Evolutionary conservation across 1,140 invertebrate genomes (phyloP).

Genomic region (Cheumatopsyche charites): DNA sequence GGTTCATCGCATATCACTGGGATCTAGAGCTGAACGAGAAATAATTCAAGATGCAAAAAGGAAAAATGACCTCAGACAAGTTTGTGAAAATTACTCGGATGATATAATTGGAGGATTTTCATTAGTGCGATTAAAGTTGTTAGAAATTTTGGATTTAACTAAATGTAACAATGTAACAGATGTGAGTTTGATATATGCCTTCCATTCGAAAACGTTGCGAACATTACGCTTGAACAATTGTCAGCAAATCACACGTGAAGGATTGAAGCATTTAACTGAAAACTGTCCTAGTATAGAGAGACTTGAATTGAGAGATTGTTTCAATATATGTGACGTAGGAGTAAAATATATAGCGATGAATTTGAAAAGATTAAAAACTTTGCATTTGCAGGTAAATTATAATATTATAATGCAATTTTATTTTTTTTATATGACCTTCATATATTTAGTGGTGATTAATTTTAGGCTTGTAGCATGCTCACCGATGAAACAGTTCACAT

Average conservation of each 20-base stretch:
- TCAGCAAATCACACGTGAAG: conserved; percentile 70
- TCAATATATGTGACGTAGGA: conserved; percentile 70
- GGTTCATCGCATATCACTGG: conserved; percentile 62
- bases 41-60: conserved; percentile 69
- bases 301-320: conserved; percentile 69
- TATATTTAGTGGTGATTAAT: background rate
- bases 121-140: conserved; percentile 63
- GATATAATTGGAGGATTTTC: conserved; percentile 62
- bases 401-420: conserved; percentile 5
- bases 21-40: conserved; percentile 70
- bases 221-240: conserved; percentile 69
- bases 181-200: conserved; percentile 70
- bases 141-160: conserved; percentile 67
- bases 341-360: conserved; percentile 64
- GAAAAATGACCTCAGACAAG: conserved; percentile 66
- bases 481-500: conserved; percentile 68
- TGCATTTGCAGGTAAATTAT: conserved; percentile 65
- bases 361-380: conserved; percentile 64
- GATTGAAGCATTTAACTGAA: conserved; percentile 65
- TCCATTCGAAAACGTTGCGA: conserved; percentile 68
- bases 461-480: conserved; percentile 70
- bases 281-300: conserved; percentile 73
- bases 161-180: conserved; percentile 74
- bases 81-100: conserved; percentile 63
- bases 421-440: background rate